A percentile compares a stretch with the other conserved stretches of the same genome.
phyloP scores from a whole-genome alignment of 1,140 invertebrate genomes.

The Andrena cerasifolii region DNA sequence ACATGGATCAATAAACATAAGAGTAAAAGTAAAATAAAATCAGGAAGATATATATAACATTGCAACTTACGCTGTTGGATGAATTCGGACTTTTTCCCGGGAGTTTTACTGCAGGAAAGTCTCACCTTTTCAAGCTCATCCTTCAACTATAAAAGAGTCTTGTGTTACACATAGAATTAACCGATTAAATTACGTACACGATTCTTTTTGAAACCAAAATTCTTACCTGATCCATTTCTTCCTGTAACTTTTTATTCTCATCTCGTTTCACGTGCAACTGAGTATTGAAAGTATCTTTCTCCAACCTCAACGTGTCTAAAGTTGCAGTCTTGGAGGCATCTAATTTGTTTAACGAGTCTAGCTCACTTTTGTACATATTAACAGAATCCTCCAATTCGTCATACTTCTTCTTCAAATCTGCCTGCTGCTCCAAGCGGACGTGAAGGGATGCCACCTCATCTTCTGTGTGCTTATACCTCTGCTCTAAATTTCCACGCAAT shows the following conservation, averaged over 20 bases:
- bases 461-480: constrained; percentile 70
- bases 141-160: constrained; percentile 68
- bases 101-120: constrained; percentile 51
- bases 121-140: constrained; percentile 73
- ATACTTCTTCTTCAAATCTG: constrained; percentile 67
- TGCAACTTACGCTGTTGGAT: constrained; percentile 65
- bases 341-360: constrained; percentile 78
- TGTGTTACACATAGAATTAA: neutral
- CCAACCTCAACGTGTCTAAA: constrained; percentile 76
- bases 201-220: neutral
- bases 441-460: constrained; percentile 71
- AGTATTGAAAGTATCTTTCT: constrained; percentile 73
- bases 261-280: constrained; percentile 72
- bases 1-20: constrained; percentile 7
- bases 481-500: constrained; percentile 65
- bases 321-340: constrained; percentile 75
- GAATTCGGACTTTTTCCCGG: constrained; percentile 45
- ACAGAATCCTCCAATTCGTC: constrained; percentile 71
- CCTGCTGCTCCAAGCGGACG: constrained; percentile 72
- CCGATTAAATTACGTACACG: neutral
- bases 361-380: constrained; percentile 75
- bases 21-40: constrained; percentile 34
- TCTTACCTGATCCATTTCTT: constrained; percentile 73
- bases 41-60: neutral
- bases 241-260: constrained; percentile 74